A percentile compares a stretch with the other conserved stretches of the same genome.
Conservation (phyloP, 2,888 invertebrate genomes). For the Bruchidius siliquastri region DNA sequence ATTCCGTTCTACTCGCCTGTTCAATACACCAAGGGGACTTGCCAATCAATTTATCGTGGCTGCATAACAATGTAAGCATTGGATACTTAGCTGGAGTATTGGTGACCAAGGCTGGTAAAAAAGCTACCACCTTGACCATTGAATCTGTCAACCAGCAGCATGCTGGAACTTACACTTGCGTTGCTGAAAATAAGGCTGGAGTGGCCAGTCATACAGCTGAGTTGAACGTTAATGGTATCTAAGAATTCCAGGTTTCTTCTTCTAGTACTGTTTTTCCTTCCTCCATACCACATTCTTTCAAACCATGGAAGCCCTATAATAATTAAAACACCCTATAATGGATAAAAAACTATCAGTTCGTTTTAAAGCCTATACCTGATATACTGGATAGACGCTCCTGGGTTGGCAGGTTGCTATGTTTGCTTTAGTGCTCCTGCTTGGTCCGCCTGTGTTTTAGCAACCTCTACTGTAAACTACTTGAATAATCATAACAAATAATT, state of each 20-base stretch:
- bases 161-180: slow-evolving; percentile 73
- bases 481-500: no score
- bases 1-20: slow-evolving; percentile 52
- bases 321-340: no score
- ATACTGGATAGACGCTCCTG: no score
- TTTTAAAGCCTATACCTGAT: no score
- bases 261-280: not conserved
- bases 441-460: no score
- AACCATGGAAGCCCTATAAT: no score
- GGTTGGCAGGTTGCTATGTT: no score
- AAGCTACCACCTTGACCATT: slow-evolving; percentile 46
- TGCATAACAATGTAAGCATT: slow-evolving; percentile 61
- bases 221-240: slow-evolving; percentile 52
- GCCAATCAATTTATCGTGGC: slow-evolving; percentile 70
- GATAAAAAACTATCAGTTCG: no score
- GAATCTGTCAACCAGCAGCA: slow-evolving; percentile 67
- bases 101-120: slow-evolving; percentile 51
- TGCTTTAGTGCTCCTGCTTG: no score
- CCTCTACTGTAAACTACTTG: no score
- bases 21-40: slow-evolving; percentile 69
- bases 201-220: slow-evolving; percentile 50
- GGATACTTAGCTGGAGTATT: slow-evolving; percentile 36
- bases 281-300: no score
- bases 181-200: slow-evolving; percentile 58
- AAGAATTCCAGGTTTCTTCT: not conserved